phyloP scores from a whole-genome alignment of 2,888 invertebrate genomes.

The Tenthredo notha region DNA sequence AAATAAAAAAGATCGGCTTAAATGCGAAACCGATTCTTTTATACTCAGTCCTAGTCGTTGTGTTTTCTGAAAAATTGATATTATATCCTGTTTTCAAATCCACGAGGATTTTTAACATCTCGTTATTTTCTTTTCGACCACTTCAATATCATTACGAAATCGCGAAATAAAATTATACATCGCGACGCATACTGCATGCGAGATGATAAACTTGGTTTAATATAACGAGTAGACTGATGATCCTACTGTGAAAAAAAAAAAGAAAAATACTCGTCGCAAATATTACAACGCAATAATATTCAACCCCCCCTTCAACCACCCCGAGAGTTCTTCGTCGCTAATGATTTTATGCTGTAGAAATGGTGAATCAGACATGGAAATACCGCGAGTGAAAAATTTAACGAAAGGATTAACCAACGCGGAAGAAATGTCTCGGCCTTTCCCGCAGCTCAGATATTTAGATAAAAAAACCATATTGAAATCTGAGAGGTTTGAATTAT shows the following conservation, averaged over 20 bases:
- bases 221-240: slow-evolving; percentile 32
- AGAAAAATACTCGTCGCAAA: not conserved
- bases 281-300: not conserved
- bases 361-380: slow-evolving; percentile 18
- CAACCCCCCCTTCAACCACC: not conserved
- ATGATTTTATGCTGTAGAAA: slow-evolving; percentile 7
- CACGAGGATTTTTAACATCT: not conserved
- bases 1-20: not conserved
- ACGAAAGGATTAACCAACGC: slow-evolving; percentile 32
- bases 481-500: not conserved
- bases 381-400: not conserved
- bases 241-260: not conserved
- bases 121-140: slow-evolving; percentile 32
- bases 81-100: not conserved
- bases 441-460: not conserved
- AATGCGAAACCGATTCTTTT: not conserved
- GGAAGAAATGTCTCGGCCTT: slow-evolving; percentile 16
- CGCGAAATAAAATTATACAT: not conserved
- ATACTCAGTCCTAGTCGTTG: not conserved
- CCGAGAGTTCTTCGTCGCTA: slow-evolving; percentile 14
- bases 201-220: not conserved
- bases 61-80: not conserved
- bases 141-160: slow-evolving; percentile 4
- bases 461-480: not conserved
- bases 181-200: not conserved